A percentile compares a stretch with the other conserved stretches of the same genome.
phyloP scores from a whole-genome alignment of 2,888 invertebrate genomes.

The Pristionchus exspectatus region DNA sequence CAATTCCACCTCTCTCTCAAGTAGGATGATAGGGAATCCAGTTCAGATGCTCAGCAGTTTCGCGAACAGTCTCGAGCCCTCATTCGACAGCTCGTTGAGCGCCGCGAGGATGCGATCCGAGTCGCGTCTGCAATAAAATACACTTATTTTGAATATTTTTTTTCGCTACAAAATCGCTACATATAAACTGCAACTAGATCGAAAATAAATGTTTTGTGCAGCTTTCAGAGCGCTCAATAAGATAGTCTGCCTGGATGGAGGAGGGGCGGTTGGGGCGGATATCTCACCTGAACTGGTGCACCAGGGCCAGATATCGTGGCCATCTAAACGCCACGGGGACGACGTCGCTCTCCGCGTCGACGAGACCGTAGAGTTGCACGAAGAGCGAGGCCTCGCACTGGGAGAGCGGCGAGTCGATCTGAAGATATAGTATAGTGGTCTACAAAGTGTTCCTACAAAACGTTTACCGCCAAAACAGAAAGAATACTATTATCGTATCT shows the following conservation, averaged over 20 bases:
- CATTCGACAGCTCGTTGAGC: constrained; percentile 14
- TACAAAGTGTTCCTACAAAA: neutral
- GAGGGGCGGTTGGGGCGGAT: too few relatives aligned
- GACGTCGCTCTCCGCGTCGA: neutral
- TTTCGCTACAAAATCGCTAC: neutral
- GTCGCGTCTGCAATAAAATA: constrained; percentile 48
- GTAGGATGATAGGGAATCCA: too few relatives aligned
- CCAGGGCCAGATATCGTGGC: constrained; percentile 19
- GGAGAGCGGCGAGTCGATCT: neutral
- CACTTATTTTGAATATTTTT: neutral
- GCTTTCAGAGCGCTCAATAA: too few relatives aligned
- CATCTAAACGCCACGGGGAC: neutral
- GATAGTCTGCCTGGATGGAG: too few relatives aligned
- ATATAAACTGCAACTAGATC: too few relatives aligned
- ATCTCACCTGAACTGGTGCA: constrained; percentile 40
- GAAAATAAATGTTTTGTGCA: neutral
- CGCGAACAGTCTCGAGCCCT: constrained; percentile 47
- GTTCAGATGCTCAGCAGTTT: constrained; percentile 11
- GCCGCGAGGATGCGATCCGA: constrained; percentile 40
- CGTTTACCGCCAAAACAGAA: too few relatives aligned
- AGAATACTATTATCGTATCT: too few relatives aligned
- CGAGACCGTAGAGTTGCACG: constrained; percentile 42
- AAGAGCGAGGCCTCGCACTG: constrained; percentile 34
- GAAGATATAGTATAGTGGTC: neutral
- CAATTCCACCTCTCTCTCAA: neutral